A percentile compares a stretch with the other conserved stretches of the same genome.
Conservation (phyloP, 2,797 vertebrate species). For the Eutrigla gurnardus region DNA sequence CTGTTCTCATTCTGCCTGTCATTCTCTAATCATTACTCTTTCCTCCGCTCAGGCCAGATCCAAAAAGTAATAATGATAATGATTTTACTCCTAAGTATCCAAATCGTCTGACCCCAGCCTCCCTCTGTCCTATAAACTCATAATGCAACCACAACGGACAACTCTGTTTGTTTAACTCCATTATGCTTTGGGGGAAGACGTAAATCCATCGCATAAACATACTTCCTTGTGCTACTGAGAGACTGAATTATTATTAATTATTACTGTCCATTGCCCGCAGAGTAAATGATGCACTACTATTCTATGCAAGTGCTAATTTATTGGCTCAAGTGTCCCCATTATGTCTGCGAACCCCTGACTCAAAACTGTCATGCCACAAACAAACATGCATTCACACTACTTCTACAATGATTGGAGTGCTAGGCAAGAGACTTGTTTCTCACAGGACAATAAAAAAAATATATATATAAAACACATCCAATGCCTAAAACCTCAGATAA, state of each 20-base stretch:
- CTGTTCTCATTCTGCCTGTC: conserved; percentile 28
- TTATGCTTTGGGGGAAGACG: not conserved
- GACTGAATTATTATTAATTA: conserved; percentile 83
- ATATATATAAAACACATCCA: not conserved
- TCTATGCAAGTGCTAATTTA: not conserved
- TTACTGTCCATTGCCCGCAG: conserved; percentile 83
- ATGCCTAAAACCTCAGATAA: not conserved
- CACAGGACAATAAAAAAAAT: not conserved
- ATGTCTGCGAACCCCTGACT: too few species aligned
- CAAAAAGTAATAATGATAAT: conserved; percentile 23
- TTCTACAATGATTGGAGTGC: not conserved
- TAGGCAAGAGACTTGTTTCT: too few species aligned
- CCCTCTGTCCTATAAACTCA: conserved; percentile 17
- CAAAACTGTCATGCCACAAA: not conserved
- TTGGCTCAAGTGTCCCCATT: not conserved
- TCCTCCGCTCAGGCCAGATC: conserved; percentile 19
- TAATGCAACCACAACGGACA: not conserved
- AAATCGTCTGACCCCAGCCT: conserved; percentile 18
- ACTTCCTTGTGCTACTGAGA: not conserved
- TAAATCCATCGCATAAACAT: not conserved
- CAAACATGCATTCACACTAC: not conserved
- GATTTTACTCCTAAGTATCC: conserved; percentile 15
- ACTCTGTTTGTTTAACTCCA: not conserved
- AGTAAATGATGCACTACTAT: not conserved
- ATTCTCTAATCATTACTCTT: conserved; percentile 30